A percentile compares a stretch with the other conserved stretches of the same genome.
Evolutionary conservation across 2,797 vertebrate species (phyloP).

Genomic region (Gastrophryne carolinensis): DNA sequence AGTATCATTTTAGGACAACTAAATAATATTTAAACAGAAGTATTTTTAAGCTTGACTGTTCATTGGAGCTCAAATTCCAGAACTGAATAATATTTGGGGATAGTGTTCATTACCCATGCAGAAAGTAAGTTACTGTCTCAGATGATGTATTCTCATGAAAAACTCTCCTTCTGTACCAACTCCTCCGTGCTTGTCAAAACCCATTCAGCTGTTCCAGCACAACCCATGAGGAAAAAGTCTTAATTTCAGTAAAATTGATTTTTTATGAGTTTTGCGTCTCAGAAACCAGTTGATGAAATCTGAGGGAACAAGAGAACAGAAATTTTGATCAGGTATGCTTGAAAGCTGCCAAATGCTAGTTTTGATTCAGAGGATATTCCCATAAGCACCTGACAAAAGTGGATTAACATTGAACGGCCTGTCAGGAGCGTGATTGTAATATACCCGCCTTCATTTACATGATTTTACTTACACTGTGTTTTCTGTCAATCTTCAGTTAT

Average conservation of each 20-base stretch:
- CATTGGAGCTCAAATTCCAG: background rate
- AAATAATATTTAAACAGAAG: background rate
- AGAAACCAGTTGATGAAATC: slow-evolving; percentile 45
- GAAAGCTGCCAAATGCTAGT: slow-evolving; percentile 40
- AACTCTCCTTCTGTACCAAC: slow-evolving; percentile 5
- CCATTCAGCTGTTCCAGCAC: slow-evolving; percentile 22
- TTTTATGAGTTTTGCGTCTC: slow-evolving; percentile 49
- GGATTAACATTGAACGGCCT: slow-evolving; percentile 48
- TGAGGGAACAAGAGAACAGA: slow-evolving; percentile 40
- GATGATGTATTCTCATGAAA: background rate
- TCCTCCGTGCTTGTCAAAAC: slow-evolving; percentile 24
- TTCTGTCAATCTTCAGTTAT: slow-evolving; percentile 14
- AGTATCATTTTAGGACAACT: background rate
- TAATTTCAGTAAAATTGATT: slow-evolving; percentile 49
- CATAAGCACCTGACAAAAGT: slow-evolving; percentile 39
- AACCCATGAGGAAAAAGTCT: slow-evolving; percentile 31
- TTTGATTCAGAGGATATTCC: slow-evolving; percentile 39
- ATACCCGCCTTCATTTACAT: slow-evolving; percentile 41
- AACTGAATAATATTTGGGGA: background rate
- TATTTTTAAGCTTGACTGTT: background rate
- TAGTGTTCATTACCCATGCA: slow-evolving; percentile 13
- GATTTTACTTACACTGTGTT: background rate
- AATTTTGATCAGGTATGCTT: background rate
- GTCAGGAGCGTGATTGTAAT: slow-evolving; percentile 41
- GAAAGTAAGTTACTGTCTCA: slow-evolving; percentile 8